Conservation (phyloP, 2,113 vertebrate species). For the Oryctolagus cuniculus region mOryCun1.1 NC_091434.1:80673001-80673500, state of each 20-base stretch:
- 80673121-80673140: not conserved
- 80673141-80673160: not conserved
- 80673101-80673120: not conserved
- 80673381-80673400: not conserved
- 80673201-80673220: not conserved
- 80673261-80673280: not conserved
- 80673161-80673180: not conserved
- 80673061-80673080: constrained; percentile 24
- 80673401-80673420: not conserved
- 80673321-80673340: not conserved
- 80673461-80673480: not conserved
- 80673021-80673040: not conserved
- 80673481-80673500: not conserved
- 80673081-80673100: not conserved
- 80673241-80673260: not conserved
- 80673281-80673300: not conserved
- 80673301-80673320: not conserved
- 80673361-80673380: not conserved
- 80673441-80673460: not conserved
- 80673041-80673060: not conserved
- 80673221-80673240: not conserved
- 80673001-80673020: not conserved
- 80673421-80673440: not conserved
- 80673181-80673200: not conserved
- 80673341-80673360: not conserved